Percentiles rank a stretch among this genome's conserved stretches.
Conservation (phyloP, 2,797 vertebrate genomes). For the Champsocephalus gunnari region DNA sequence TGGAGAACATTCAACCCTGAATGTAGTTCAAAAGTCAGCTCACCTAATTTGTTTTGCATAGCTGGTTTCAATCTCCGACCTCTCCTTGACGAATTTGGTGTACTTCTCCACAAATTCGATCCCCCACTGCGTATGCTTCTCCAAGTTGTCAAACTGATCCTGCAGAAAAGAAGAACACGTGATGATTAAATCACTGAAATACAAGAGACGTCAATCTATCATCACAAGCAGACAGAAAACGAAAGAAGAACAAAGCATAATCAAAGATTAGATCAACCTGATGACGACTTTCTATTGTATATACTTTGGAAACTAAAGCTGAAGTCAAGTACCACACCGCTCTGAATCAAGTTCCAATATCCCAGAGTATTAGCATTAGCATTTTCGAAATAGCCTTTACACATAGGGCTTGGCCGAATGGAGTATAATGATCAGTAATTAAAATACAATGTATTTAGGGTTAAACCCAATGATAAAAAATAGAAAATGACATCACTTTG, state of each 20-base stretch:
- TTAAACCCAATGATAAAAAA: no score
- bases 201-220: not conserved
- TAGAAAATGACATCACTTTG: no score
- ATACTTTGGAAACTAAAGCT: not conserved
- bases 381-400: no score
- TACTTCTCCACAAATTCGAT: constrained; percentile 97
- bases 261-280: not conserved
- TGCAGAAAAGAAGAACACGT: constrained; percentile 67
- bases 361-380: not conserved
- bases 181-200: constrained; percentile 18
- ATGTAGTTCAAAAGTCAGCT: constrained; percentile 45
- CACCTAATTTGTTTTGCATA: constrained; percentile 99
- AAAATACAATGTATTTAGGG: no score
- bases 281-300: not conserved
- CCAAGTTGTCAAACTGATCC: constrained; percentile 99
- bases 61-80: constrained; percentile 96
- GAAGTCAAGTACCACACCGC: not conserved
- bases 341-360: not conserved
- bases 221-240: not conserved
- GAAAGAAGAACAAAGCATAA: not conserved
- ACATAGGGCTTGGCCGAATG: no score
- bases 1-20: not conserved
- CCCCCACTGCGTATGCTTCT: constrained; percentile 98
- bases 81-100: constrained; percentile 98
- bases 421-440: no score